A percentile compares a stretch with the other conserved stretches of the same genome.
phyloP scores from a whole-genome alignment of 2,888 invertebrate species.

The Myopa tessellatipennis region DNA sequence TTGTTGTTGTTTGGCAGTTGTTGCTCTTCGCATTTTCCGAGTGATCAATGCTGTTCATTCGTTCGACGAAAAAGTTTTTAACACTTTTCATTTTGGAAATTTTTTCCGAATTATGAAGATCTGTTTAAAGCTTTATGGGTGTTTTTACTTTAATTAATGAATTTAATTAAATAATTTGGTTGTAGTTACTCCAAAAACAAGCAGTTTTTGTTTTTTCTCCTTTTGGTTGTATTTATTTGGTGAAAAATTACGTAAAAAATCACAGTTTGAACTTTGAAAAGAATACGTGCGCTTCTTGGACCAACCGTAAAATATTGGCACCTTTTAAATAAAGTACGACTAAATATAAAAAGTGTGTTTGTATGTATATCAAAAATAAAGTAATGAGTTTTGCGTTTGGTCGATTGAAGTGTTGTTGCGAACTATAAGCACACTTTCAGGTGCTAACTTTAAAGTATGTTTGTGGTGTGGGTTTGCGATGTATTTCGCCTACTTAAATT shows the following conservation, averaged over 20 bases:
- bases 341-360: not conserved
- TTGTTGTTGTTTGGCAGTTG: slow-evolving; percentile 27
- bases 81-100: slow-evolving; percentile 63
- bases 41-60: slow-evolving; percentile 64
- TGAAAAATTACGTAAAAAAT: slow-evolving; percentile 25
- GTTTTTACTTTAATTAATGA: slow-evolving; percentile 11
- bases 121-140: not conserved
- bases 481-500: no score
- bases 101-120: not conserved
- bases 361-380: not conserved
- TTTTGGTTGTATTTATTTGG: not conserved
- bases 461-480: no score
- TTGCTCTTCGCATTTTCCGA: slow-evolving; percentile 45
- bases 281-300: not conserved
- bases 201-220: no score
- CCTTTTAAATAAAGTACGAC: no score
- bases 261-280: slow-evolving; percentile 26
- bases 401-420: slow-evolving; percentile 2
- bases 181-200: no score
- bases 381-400: slow-evolving; percentile 15
- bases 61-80: slow-evolving; percentile 66
- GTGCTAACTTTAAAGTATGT: no score
- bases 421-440: no score
- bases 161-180: not conserved
- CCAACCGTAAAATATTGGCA: not conserved